These are phyloP conservation scores for Megalonaias nervosa DNA, from an alignment of 1,140 invertebrate species.

Conservation along the genomic window DNA sequence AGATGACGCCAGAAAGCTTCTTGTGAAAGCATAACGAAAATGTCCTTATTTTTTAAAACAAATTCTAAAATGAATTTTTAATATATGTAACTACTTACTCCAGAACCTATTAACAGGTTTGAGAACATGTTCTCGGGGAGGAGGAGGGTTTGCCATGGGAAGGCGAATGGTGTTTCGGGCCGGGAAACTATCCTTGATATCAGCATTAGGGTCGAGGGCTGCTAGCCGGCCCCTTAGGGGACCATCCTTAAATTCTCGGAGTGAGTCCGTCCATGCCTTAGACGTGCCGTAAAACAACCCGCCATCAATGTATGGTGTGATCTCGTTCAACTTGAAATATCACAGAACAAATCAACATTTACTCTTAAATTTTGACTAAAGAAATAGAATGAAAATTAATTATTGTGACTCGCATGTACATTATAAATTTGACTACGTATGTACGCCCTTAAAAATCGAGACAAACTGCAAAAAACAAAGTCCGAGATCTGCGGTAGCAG, in stretches of 20 bases:
- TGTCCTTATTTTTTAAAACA: too few species aligned
- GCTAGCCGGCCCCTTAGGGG: conserved; percentile 70
- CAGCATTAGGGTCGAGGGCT: conserved; percentile 10
- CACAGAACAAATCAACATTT: background rate
- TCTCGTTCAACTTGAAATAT: conserved; percentile 75
- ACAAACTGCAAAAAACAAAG: too few species aligned
- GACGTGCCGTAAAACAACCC: conserved; percentile 77
- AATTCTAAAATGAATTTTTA: too few species aligned
- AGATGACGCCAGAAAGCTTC: too few species aligned
- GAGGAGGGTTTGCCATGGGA: conserved; percentile 77
- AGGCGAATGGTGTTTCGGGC: conserved; percentile 73
- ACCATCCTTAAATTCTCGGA: conserved; percentile 73
- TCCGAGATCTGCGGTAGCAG: too few species aligned
- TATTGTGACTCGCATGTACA: too few species aligned
- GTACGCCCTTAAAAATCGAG: too few species aligned
- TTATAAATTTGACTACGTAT: too few species aligned
- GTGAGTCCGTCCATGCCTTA: conserved; percentile 76
- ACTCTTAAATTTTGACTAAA: too few species aligned
- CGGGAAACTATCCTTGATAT: conserved; percentile 60
- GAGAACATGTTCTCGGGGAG: conserved; percentile 73
- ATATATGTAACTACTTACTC: conserved; percentile 71
- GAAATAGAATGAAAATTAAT: too few species aligned
- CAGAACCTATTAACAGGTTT: conserved; percentile 75
- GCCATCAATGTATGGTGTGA: conserved; percentile 78
- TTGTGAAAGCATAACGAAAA: too few species aligned